A percentile compares a stretch with the other conserved stretches of the same genome.
Conservation (phyloP, 53 echinoderm and acorn worm species). For the Luidia sarsii region DNA sequence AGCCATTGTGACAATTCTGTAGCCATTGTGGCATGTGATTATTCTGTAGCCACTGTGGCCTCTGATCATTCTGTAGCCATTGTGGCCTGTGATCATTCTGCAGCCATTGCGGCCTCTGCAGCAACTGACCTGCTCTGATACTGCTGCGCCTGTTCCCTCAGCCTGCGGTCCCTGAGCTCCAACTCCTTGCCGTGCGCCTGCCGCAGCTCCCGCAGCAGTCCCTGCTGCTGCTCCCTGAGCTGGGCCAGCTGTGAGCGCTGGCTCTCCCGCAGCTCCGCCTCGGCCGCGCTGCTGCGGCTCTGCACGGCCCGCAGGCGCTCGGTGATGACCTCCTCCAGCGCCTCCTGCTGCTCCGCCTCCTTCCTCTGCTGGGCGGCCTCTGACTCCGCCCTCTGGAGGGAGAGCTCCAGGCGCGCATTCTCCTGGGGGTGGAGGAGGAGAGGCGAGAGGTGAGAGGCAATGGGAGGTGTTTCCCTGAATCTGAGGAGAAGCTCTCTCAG, state of each 20-base stretch:
- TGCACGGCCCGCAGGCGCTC: conserved; percentile 48
- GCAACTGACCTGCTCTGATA: conserved; percentile 71
- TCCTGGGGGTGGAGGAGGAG: conserved; percentile 58
- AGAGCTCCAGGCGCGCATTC: conserved; percentile 69
- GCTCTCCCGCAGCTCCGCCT: conserved; percentile 53
- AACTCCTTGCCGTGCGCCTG: conserved; percentile 60
- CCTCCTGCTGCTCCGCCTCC: conserved; percentile 55
- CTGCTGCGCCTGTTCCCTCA: conserved; percentile 61
- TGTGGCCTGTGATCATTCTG: no score
- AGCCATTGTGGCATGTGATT: no score
- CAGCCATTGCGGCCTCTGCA: no score
- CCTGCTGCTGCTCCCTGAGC: conserved; percentile 68
- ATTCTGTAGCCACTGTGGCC: no score
- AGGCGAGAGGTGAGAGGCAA: no score
- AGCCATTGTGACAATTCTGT: no score
- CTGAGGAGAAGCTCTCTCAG: no score
- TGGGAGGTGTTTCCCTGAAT: no score
- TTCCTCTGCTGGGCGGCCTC: conserved; percentile 73
- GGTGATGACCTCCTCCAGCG: conserved; percentile 48
- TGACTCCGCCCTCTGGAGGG: conserved; percentile 73
- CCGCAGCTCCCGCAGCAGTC: conserved; percentile 68
- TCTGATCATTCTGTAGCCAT: no score
- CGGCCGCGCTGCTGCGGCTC: conserved; percentile 36
- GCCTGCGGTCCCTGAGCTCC: conserved; percentile 66
- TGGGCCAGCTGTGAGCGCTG: conserved; percentile 72